Evolutionary conservation across 2,113 vertebrate genomes (phyloP).

Genomic region (Psettodes erumei): DNA sequence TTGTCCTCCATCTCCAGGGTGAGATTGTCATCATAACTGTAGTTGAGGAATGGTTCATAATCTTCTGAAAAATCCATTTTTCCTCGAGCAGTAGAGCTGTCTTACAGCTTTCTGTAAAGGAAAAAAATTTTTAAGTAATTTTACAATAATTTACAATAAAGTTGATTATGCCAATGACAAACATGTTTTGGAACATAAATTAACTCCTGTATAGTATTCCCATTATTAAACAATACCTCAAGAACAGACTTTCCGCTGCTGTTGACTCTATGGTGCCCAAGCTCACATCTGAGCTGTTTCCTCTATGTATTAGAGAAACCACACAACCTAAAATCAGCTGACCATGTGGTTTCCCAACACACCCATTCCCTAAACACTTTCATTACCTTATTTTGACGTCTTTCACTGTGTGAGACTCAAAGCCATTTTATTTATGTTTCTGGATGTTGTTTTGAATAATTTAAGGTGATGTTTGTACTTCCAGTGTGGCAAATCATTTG

Average conservation of each 20-base stretch:
- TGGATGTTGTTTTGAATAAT: not conserved
- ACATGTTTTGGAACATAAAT: constrained; percentile 4
- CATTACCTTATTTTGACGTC: constrained; percentile 70
- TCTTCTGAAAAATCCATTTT: constrained; percentile 47
- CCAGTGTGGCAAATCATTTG: not conserved
- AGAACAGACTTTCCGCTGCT: constrained; percentile 13
- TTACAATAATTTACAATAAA: not conserved
- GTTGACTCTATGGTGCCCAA: constrained; percentile 23
- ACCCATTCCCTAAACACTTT: constrained; percentile 52
- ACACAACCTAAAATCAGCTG: constrained; percentile 49
- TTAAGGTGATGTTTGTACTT: not conserved
- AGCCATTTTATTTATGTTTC: not conserved
- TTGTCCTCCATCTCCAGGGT: fast-evolving
- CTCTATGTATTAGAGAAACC: not conserved
- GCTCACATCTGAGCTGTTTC: constrained; percentile 1
- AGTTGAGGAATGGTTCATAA: not conserved
- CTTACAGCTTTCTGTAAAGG: constrained; percentile 25
- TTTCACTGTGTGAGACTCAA: not conserved
- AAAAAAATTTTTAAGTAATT: not conserved
- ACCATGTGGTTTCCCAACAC: constrained; percentile 62
- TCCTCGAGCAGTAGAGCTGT: not conserved
- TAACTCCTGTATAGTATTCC: not conserved
- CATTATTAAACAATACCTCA: constrained; percentile 34
- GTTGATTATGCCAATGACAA: too few relatives aligned
- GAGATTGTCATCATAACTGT: fast-evolving